Percentiles rank a stretch among this genome's conserved stretches.
Conservation (phyloP, 2,113 vertebrate species). For the Alouatta palliata region DNA sequence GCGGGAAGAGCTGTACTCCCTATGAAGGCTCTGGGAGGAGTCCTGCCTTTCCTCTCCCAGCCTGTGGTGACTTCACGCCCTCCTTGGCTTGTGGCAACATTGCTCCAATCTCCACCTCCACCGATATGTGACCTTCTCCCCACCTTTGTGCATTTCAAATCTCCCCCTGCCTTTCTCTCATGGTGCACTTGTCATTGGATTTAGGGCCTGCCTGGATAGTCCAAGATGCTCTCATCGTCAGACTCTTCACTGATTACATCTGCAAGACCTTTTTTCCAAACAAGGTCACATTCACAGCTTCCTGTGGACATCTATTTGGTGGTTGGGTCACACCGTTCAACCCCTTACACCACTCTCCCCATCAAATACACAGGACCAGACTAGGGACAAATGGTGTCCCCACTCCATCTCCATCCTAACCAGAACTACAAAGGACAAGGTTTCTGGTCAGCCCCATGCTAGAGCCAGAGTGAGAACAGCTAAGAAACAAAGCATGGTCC, state of each 20-base stretch:
- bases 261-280: not conserved
- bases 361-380: not conserved
- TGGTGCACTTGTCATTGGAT: not conserved
- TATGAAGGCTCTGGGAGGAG: not conserved
- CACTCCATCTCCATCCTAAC: not conserved
- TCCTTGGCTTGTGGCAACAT: not conserved
- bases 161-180: not conserved
- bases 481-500: not conserved
- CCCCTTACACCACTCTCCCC: not conserved
- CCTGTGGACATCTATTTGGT: not conserved
- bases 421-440: not conserved
- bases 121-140: not conserved
- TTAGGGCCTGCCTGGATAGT: not conserved
- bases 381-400: not conserved
- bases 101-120: not conserved
- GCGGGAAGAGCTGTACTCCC: not conserved
- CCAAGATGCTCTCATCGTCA: not conserved
- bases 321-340: not conserved
- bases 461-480: not conserved
- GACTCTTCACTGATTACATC: not conserved
- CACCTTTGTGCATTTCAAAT: not conserved
- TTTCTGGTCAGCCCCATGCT: not conserved
- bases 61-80: not conserved
- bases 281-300: not conserved
- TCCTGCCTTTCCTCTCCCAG: not conserved